Evolutionary conservation across 2,113 vertebrate species (phyloP).

Genomic region (Solea solea): DNA sequence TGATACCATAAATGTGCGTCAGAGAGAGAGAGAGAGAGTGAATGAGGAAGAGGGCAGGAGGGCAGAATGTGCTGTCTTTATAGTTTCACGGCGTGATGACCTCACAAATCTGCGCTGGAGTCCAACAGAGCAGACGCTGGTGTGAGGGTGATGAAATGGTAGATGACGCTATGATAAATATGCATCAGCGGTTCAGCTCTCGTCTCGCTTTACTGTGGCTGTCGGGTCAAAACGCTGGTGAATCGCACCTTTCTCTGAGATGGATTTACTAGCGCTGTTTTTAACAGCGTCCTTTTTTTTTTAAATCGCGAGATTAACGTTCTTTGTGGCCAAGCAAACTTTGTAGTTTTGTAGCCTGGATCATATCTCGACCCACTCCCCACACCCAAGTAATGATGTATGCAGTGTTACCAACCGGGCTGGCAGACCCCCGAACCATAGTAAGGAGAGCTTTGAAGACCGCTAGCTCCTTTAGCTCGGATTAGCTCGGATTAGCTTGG

Average conservation of each 20-base stretch:
- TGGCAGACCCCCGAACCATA: no score
- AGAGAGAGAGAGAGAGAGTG: conserved; percentile 2
- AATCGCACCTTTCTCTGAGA: conserved; percentile 6
- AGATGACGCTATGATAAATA: conserved; percentile 64
- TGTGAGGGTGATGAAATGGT: conserved; percentile 51
- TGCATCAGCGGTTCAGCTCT: conserved; percentile 50
- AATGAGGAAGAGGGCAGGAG: neutral
- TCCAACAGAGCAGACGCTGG: conserved; percentile 35
- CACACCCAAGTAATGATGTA: no score
- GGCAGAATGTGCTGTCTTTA: conserved; percentile 16
- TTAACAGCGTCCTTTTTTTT: no score
- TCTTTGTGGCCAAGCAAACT: no score
- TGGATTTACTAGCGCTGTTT: conserved; percentile 1
- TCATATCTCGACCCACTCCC: no score
- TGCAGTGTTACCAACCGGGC: no score
- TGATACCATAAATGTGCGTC: conserved; percentile 63
- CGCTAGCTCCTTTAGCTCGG: no score
- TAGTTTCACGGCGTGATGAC: conserved; percentile 45
- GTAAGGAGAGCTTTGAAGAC: no score
- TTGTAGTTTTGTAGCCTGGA: no score
- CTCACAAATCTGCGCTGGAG: conserved; percentile 60
- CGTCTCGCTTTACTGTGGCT: conserved; percentile 34
- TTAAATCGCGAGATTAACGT: no score
- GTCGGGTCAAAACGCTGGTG: conserved; percentile 16
- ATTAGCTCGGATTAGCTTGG: no score